Evolutionary conservation across 1,140 invertebrate species (phyloP).

Genomic region (Drosophila nannoptera): DNA sequence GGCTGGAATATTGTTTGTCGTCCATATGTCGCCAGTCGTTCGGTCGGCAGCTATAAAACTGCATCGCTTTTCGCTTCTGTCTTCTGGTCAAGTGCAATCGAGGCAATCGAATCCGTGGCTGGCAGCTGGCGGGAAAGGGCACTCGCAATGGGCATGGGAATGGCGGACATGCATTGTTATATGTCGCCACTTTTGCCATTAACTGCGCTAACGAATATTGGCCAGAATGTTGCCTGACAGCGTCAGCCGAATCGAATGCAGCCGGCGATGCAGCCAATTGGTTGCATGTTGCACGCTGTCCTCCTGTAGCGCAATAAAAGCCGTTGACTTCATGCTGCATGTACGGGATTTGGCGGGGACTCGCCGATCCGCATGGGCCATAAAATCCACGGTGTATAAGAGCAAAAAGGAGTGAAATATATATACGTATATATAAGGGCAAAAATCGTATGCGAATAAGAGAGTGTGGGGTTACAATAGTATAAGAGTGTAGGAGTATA

Average conservation of each 20-base stretch:
- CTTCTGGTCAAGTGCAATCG: conserved; percentile 43
- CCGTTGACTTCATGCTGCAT: conserved; percentile 1
- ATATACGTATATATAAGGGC: no score
- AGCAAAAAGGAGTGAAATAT: no score
- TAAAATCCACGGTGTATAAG: not conserved
- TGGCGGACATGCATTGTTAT: conserved; percentile 18
- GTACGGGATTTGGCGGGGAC: no score
- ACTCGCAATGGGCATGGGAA: conserved; percentile 3
- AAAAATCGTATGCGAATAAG: no score
- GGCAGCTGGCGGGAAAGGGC: no score
- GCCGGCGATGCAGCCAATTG: no score
- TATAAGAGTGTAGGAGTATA: no score
- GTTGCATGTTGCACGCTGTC: not conserved
- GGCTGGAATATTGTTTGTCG: conserved; percentile 46
- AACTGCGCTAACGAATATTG: conserved; percentile 62
- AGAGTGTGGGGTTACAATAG: no score
- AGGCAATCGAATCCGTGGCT: conserved; percentile 34
- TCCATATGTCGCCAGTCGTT: conserved; percentile 71
- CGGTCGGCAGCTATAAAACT: conserved; percentile 33
- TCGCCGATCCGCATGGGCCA: conserved; percentile 1
- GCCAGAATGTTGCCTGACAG: conserved; percentile 26
- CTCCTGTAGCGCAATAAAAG: no score
- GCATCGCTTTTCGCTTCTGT: conserved; percentile 31
- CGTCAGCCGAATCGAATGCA: conserved; percentile 14
- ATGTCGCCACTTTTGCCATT: conserved; percentile 53